Conservation (phyloP, 2,113 vertebrate species). For the Calyptomena viridis region DNA sequence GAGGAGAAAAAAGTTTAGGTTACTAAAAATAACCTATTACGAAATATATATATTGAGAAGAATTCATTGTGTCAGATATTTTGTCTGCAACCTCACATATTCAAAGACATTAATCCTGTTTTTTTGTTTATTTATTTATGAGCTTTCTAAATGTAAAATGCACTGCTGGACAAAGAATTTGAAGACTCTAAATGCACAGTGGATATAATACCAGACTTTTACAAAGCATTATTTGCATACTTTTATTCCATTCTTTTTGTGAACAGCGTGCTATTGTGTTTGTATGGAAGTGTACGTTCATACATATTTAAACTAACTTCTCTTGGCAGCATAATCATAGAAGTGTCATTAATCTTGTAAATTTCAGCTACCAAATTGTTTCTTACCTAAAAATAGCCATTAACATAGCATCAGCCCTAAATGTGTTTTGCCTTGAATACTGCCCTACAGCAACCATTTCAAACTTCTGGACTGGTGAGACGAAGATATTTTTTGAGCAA, state of each 20-base stretch:
- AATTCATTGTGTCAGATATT: neutral
- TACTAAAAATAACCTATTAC: neutral
- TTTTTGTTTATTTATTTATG: neutral
- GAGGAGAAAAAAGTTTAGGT: neutral
- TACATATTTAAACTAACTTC: conserved; percentile 27
- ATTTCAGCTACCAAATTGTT: neutral
- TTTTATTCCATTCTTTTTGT: neutral
- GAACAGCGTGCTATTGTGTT: neutral
- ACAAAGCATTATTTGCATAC: neutral
- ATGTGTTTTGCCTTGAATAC: neutral
- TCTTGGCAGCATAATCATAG: neutral
- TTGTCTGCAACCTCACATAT: neutral
- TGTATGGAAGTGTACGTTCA: neutral
- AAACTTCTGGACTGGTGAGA: neutral
- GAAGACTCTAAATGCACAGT: neutral
- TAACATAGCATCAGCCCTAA: neutral
- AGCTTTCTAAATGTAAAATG: neutral
- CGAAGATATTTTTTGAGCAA: neutral
- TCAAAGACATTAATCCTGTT: neutral
- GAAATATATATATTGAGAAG: neutral
- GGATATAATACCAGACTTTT: neutral
- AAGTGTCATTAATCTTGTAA: neutral
- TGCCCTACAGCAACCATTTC: neutral
- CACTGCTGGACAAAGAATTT: neutral
- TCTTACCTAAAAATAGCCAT: neutral